phyloP scores from a whole-genome alignment of 2,888 invertebrate species.

The Sesia apiformis region DNA sequence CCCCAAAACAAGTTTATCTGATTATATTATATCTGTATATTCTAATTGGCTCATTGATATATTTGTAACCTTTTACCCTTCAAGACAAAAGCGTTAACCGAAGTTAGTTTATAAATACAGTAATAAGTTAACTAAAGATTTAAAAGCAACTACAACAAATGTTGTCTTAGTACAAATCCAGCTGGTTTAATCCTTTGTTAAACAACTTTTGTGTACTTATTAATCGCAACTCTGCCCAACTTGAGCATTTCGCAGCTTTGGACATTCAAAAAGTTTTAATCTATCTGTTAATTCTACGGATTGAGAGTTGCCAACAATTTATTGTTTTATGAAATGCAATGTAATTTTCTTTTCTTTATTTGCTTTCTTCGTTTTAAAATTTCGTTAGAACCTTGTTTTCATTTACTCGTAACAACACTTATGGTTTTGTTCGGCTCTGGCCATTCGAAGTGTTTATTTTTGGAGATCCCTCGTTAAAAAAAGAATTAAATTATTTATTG shows the following conservation, averaged over 20 bases:
- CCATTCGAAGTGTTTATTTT: too few relatives aligned
- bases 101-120: not conserved
- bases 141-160: not conserved
- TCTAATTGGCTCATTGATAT: too few relatives aligned
- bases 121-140: not conserved
- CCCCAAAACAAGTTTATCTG: too few relatives aligned
- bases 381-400: too few relatives aligned
- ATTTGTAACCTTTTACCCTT: too few relatives aligned
- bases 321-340: slow-evolving; percentile 17
- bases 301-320: slow-evolving; percentile 27
- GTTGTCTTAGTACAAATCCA: slow-evolving; percentile 6
- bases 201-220: slow-evolving; percentile 12
- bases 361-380: too few relatives aligned
- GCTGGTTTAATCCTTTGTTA: slow-evolving; percentile 12
- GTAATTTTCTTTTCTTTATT: slow-evolving; percentile 19
- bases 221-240: slow-evolving; percentile 16
- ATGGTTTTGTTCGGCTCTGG: too few relatives aligned
- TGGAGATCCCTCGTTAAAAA: too few relatives aligned
- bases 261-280: slow-evolving; percentile 29
- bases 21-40: too few relatives aligned
- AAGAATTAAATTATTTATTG: too few relatives aligned
- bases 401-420: too few relatives aligned
- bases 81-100: too few relatives aligned
- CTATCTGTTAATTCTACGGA: slow-evolving; percentile 27
- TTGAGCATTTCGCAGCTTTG: slow-evolving; percentile 20